These are phyloP conservation scores for Polyploca ridens DNA, from an alignment of 2,888 invertebrate species.

Conservation along the genomic window DNA sequence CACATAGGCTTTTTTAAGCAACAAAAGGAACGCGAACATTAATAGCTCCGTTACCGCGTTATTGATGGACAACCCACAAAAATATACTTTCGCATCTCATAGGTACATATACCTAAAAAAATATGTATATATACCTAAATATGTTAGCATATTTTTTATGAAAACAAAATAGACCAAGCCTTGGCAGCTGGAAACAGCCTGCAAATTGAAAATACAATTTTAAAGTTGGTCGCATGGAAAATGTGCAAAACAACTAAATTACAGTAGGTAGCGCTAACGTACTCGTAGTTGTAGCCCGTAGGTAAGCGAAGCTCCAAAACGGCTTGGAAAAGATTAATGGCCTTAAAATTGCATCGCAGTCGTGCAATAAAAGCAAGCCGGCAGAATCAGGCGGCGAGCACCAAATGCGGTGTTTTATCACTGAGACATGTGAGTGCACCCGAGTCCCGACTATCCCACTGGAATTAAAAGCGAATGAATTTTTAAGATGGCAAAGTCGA, in stretches of 20 bases:
- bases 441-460: conserved; percentile 39
- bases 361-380: conserved; percentile 74
- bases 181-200: not conserved
- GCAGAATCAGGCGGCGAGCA: conserved; percentile 51
- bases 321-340: conserved; percentile 77
- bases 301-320: conserved; percentile 62
- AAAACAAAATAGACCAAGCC: not conserved
- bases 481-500: conserved; percentile 35
- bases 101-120: no score
- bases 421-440: conserved; percentile 52
- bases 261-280: conserved; percentile 30
- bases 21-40: no score
- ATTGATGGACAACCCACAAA: no score
- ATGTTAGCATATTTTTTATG: not conserved
- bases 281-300: conserved; percentile 20
- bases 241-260: conserved; percentile 16
- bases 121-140: no score
- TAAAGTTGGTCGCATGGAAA: conserved; percentile 5
- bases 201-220: conserved; percentile 13
- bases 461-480: conserved; percentile 59
- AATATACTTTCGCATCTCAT: no score
- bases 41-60: no score
- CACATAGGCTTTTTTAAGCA: no score
- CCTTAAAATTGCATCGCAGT: conserved; percentile 78
- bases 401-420: conserved; percentile 68